Conservation (phyloP, 2,113 vertebrate species). For the Ptyas mucosa region DNA sequence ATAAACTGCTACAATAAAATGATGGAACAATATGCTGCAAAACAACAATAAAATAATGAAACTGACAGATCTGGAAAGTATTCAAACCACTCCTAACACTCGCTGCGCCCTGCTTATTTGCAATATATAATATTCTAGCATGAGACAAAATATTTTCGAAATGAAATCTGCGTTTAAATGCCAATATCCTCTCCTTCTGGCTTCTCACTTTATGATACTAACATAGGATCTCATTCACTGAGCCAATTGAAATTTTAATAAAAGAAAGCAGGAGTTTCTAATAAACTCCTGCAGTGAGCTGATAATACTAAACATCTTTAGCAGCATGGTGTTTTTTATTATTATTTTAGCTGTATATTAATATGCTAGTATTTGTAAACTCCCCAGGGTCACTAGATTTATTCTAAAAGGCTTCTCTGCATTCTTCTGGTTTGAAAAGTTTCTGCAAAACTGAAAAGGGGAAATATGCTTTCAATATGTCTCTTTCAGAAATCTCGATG, state of each 20-base stretch:
- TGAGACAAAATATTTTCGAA: conserved; percentile 75
- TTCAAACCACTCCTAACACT: conserved; percentile 65
- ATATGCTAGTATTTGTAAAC: conserved; percentile 87
- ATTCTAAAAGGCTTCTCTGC: conserved; percentile 70
- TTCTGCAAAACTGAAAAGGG: conserved; percentile 61
- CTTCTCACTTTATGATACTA: conserved; percentile 83
- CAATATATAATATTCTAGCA: conserved; percentile 71
- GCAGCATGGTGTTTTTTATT: conserved; percentile 84
- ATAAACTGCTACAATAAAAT: conserved; percentile 64
- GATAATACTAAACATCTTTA: conserved; percentile 85
- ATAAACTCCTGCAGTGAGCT: conserved; percentile 82
- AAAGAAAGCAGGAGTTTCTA: conserved; percentile 87
- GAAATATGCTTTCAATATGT: conserved; percentile 50
- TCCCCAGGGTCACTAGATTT: conserved; percentile 78
- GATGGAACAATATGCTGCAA: conserved; percentile 57
- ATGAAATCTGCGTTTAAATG: conserved; percentile 80
- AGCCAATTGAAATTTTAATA: conserved; percentile 88
- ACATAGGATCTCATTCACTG: conserved; percentile 82
- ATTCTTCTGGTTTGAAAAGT: conserved; percentile 69
- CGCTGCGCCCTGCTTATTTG: conserved; percentile 68
- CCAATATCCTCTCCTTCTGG: conserved; percentile 83
- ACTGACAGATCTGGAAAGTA: conserved; percentile 67
- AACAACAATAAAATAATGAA: conserved; percentile 63
- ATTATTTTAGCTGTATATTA: conserved; percentile 86
- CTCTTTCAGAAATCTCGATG: conserved; percentile 41